Evolutionary conservation across 2,888 invertebrate genomes (phyloP), one percentile per base, ranked within the genome.

Genomic region (Drosophila limbata): DNA sequence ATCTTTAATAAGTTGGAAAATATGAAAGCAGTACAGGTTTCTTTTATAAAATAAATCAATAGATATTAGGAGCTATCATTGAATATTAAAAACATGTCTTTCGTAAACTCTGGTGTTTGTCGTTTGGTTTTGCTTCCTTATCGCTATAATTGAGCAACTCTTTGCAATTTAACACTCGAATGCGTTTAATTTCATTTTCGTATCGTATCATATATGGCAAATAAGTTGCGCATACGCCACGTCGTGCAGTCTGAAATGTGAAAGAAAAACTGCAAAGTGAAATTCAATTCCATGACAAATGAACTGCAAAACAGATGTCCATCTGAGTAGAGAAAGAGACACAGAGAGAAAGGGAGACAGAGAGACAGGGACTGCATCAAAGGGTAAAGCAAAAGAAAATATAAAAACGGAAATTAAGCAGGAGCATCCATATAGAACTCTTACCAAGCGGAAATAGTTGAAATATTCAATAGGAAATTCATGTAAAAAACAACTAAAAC

Each of bases 251-350:
- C n/a, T 42, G 50, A 62, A 63, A 40, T 44, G 39, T 25, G 45
- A 62, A 62, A 68, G 47, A 37, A 69, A 60, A 71, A 64, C 68
- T 69, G 61, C 51, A 48, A 73, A 77, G 66, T 70, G 44, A 71
- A 74, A 87, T 87, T 87, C 78, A 82, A 84, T 87, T 82, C 80
- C 68, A 82, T 82, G 72, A 80, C 80, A 82, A 84, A 78, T 84
- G 80, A 87, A 84, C 80, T 82, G 88, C 77, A 79, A 79, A 84
- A 77, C 84, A 77, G 84, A 78, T 87, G 87, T 79, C 77, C 84
- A 84, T 70, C 48, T 50, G 21, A 57, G 28, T 15, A 10, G 19
- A 25, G 40, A 56, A n/a, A 25, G 33, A 48, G 11, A 40, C 62
- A 19, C 21, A 37, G 13, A 44, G 11, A 15, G 21, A 33, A 31